Evolutionary conservation across 2,888 invertebrate genomes (phyloP).

Genomic region (Orthosia gothica): DNA sequence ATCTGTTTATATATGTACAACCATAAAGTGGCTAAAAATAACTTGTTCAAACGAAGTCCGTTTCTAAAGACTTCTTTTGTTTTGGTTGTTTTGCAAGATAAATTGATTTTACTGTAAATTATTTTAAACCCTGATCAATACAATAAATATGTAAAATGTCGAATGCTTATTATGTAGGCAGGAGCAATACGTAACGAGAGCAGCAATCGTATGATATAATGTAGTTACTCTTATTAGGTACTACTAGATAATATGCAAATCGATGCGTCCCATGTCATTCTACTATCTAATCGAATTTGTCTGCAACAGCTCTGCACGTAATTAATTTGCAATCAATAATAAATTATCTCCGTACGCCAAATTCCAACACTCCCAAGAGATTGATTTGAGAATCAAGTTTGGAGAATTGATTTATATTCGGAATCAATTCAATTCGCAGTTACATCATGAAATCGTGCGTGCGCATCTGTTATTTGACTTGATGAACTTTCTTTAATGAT

Average conservation of each 20-base stretch:
- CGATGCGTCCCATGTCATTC: slow-evolving; percentile 8
- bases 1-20: background rate
- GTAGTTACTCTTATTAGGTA: background rate
- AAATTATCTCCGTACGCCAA: slow-evolving; percentile 28
- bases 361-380: slow-evolving; percentile 15
- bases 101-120: background rate
- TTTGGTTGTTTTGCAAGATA: background rate
- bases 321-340: slow-evolving; percentile 35
- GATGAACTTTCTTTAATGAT: slow-evolving; percentile 30
- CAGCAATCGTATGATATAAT: background rate
- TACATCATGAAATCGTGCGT: slow-evolving; percentile 39
- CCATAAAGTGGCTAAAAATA: background rate
- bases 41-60: background rate
- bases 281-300: slow-evolving; percentile 34
- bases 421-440: slow-evolving; percentile 35
- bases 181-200: background rate
- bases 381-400: slow-evolving; percentile 25
- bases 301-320: slow-evolving; percentile 7
- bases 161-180: background rate
- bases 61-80: background rate
- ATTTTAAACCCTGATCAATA: background rate
- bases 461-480: slow-evolving; percentile 13
- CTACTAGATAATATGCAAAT: slow-evolving; percentile 22
- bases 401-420: slow-evolving; percentile 23
- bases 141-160: background rate